Percentiles rank a stretch among this genome's conserved stretches.
phyloP scores from a whole-genome alignment of 2,797 vertebrate genomes.

The Pipistrellus nathusii region DNA sequence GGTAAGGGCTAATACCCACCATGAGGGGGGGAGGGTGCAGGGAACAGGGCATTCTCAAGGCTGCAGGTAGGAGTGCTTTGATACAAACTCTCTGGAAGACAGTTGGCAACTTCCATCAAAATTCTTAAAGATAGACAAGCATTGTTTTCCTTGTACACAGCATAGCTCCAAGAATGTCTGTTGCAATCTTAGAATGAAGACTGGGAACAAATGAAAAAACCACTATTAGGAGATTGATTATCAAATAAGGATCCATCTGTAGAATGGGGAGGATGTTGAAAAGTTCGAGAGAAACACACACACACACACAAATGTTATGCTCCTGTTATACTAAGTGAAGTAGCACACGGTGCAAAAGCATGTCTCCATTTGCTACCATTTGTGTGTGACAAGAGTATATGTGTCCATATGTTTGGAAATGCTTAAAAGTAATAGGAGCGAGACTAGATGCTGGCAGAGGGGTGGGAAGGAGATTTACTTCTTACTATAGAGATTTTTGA shows the following conservation, averaged over 20 bases:
- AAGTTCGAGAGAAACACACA: background rate
- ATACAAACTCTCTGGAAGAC: constrained; percentile 38
- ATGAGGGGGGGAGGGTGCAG: background rate
- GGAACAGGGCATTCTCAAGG: background rate
- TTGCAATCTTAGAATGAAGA: constrained; percentile 39
- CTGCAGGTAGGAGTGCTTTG: background rate
- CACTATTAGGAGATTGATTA: background rate
- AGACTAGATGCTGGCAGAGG: constrained; percentile 14
- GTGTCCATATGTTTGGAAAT: constrained; percentile 7
- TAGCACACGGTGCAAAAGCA: background rate
- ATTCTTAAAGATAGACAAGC: constrained; percentile 67
- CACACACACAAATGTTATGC: background rate
- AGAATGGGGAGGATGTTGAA: background rate
- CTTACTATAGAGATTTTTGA: constrained; percentile 15
- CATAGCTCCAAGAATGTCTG: constrained; percentile 22
- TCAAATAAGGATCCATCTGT: background rate
- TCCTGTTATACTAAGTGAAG: background rate
- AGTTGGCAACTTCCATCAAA: constrained; percentile 49
- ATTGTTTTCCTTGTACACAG: constrained; percentile 66
- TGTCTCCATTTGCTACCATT: background rate
- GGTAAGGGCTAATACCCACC: background rate
- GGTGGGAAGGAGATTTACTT: background rate
- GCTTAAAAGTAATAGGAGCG: background rate
- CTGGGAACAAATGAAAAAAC: constrained; percentile 5
- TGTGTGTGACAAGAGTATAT: constrained; percentile 16